Base-by-base conservation (phyloP, 2,888 invertebrate genomes). In the Parthenolecanium corni region DNA sequence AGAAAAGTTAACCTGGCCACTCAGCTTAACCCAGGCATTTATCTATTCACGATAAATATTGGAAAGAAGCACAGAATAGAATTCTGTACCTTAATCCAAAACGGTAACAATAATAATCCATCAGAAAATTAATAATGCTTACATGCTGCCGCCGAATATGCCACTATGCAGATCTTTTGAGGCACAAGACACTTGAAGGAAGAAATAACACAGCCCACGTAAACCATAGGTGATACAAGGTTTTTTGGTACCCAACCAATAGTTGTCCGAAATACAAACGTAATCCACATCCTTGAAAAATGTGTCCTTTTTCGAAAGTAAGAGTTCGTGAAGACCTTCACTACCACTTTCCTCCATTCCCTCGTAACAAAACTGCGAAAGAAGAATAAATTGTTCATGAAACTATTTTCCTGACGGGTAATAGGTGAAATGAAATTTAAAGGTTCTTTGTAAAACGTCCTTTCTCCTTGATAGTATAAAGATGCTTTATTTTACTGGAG, bases 321-420 rank as follows among this genome's bases (percentile, higher is more conserved):
- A 78, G 11, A 95, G 76, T 1, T 86, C 88, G 73, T 95, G 93
- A 23, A 98, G 77, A n/a, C 97, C 97, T 72, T 89, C 88, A 65
- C 95, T 96, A 5, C 96, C 96, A 65, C 87, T 88, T 74, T 98
- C 97, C 75, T 97, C 97, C 97, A 98, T 98, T 62, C 93, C 94
- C 78, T 98, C 97, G 73, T 97, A 88, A 14, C 91, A 82, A 74
- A 97, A 96, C 81, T 84, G 70, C 46, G 72, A 69, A n/a, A 46
- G 62, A 6, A 31, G 31, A 31, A 31, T 9, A 31, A 31, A 31
- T n/a, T n/a, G n/a, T n/a, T n/a, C n/a, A 38, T 31, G 49, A 53
- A 58, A 23, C 24, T 31, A 31, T 31, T 6, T n/a, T n/a, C n/a
- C n/a, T n/a, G n/a, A n/a, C n/a, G n/a, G n/a, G n/a, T n/a, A n/a